Conservation (phyloP, 2,888 invertebrate species). For the Spilosoma lubricipeda region DNA sequence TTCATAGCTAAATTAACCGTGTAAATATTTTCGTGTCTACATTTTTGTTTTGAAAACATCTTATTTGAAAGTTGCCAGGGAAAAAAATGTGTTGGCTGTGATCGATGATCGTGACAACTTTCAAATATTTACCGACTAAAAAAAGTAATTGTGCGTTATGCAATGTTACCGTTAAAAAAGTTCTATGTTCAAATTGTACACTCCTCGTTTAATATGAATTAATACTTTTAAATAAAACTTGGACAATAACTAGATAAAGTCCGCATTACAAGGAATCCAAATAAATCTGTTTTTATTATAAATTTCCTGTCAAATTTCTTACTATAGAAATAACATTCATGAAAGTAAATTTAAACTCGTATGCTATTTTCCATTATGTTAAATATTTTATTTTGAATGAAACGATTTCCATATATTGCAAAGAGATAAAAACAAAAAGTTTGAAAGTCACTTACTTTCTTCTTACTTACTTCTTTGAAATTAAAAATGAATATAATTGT, state of each 20-base stretch:
- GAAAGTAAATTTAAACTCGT: not conserved
- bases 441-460: not conserved
- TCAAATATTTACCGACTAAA: constrained; percentile 57
- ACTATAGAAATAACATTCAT: not conserved
- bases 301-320: not conserved
- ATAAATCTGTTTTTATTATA: not conserved
- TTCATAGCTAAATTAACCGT: constrained; percentile 47
- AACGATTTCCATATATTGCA: not conserved
- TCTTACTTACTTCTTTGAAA: not conserved
- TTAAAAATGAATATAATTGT: not conserved
- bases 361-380: not conserved
- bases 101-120: constrained; percentile 66
- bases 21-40: constrained; percentile 49
- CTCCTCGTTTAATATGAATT: not conserved
- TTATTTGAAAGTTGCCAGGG: constrained; percentile 58
- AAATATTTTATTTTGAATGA: not conserved
- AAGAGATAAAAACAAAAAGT: not conserved
- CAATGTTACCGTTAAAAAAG: constrained; percentile 28
- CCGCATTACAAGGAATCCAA: not conserved
- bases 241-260: not conserved
- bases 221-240: not conserved
- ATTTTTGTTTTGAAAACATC: constrained; percentile 49
- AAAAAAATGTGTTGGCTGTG: constrained; percentile 59
- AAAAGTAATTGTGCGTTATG: constrained; percentile 50
- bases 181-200: not conserved